Evolutionary conservation across 2,113 vertebrate species (phyloP), one percentile per base, ranked within the genome.

Genomic region (Catharus minimus): DNA sequence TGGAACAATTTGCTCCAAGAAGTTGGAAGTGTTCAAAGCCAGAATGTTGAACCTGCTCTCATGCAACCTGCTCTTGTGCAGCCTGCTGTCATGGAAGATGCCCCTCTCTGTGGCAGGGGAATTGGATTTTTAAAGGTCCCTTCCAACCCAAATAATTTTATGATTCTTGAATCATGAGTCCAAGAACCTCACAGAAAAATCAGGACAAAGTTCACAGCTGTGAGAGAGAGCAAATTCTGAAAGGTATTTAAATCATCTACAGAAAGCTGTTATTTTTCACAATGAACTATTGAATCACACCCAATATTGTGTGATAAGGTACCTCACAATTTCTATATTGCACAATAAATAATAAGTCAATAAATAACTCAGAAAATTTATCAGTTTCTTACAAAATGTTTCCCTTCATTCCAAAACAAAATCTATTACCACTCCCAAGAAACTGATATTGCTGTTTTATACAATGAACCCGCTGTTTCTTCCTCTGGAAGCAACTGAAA

Each of bases 31-130:
- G 14, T 46, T 84, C 17, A 41, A 76, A 26, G 13, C 16, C 9
- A 47, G 9, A 10, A 1, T 64, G 30, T 43, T 43, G 43, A 43
- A 43, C 43, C 43, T 43, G 43, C 43, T 43, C 43, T 43, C 8
- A 15, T 43, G 41, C 41, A 43, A 43, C 41, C 41, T 41, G 43
- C 43, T 43, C 18, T 62, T 43, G 10, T 11, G 2, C 7, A 56
- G 38, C 5, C 2, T 67, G 13, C 21, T 75, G 13, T 16, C 2
- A 1, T 36, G 43, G n/a, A 91, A 73, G 6, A 6, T n/a, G 4
- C 33, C 12, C 7, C 8, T 39, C 11, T 24, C 7, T 4, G 2
- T 6, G 13, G 17, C 13, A 30, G 4, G 14, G 8, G 2, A 1
- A 53, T 26, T 39, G 18, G 6, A 86, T 64, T 3, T 32, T 13